Evolutionary conservation across 2,113 vertebrate species (phyloP), one percentile per base, ranked within the genome.

Genomic region (Planiliza haematocheilus): DNA sequence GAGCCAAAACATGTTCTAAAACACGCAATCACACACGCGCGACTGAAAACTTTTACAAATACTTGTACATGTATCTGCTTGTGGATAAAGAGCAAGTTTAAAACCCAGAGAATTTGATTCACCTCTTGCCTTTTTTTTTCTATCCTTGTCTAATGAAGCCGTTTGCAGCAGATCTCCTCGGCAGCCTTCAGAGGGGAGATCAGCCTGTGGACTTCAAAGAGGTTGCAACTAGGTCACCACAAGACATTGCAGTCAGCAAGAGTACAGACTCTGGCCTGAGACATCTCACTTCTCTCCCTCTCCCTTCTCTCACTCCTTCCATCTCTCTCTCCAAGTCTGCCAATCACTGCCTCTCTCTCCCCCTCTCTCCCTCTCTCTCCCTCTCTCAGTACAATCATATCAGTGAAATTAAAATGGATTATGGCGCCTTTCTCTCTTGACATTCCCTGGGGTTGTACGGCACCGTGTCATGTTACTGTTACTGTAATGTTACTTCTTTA

Each of bases 161-260:
- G 83, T 79, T 83, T 84, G 88, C 91, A 83, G 91, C 87, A 88
- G 81, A 89, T 85, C 85, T 81, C 70, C 57, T 77, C 85, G 63
- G 74, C 84, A 78, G 85, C 85, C 88, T 86, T 81, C 72, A 83
- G 81, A 91, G 91, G 89, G 24, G 81, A 92, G 90, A 93, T 93
- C 91, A 91, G 91, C 88, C 85, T 83, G 81, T 91, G 92, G 91
- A 94, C 92, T 93, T 94, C 93, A 94, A 94, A 93, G 90, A 83
- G 93, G 93, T 94, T 93, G 92, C 89, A 94, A 93, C 86, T 94
- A 93, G 93, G 93, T 94, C 93, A 94, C 87, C 79, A 77, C 76
- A 90, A 90, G 91, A 87, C 89, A 90, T 86, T 88, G 88, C 91
- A 93, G 91, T 92, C 85, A 89, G 81, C 79, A 36, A 83, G 78